A percentile compares a stretch with the other conserved stretches of the same genome.
Conservation (phyloP, 2,888 invertebrate species). For the Brassicogethes aeneus region DNA sequence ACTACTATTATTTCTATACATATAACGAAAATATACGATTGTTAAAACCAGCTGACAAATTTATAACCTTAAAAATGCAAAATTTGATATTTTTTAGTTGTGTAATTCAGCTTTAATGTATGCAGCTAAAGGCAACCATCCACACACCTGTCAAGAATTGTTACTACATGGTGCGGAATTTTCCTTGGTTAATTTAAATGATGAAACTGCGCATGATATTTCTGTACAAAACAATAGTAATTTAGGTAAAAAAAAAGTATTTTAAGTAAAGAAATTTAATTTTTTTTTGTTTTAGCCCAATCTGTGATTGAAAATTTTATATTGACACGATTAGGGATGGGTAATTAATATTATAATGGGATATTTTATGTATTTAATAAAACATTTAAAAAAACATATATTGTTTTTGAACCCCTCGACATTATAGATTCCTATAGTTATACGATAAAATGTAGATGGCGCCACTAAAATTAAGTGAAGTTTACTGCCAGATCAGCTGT, state of each 20-base stretch:
- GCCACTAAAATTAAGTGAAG: no score
- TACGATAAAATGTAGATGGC: no score
- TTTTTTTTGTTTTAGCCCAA: slow-evolving; percentile 45
- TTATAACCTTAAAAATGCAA: background rate
- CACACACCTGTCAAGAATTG: slow-evolving; percentile 79
- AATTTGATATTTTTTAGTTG: slow-evolving; percentile 46
- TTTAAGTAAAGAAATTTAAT: slow-evolving; percentile 25
- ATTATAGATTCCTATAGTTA: no score
- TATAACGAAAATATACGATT: slow-evolving; percentile 1
- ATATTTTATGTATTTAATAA: background rate
- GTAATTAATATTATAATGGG: background rate
- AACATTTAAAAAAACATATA: no score
- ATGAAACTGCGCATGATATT: slow-evolving; percentile 76
- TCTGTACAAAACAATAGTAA: slow-evolving; percentile 57
- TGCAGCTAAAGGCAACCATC: slow-evolving; percentile 83
- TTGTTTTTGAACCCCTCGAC: no score
- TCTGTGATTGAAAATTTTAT: slow-evolving; percentile 69
- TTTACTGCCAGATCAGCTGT: no score
- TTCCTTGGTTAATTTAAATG: slow-evolving; percentile 69
- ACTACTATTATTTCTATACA: no score
- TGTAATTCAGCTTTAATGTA: slow-evolving; percentile 89
- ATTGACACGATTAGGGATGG: slow-evolving; percentile 32
- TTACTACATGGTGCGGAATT: slow-evolving; percentile 73
- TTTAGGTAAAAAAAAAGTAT: slow-evolving; percentile 35
- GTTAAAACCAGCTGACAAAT: slow-evolving; percentile 1